Conservation (phyloP, 1,140 invertebrate species). For the Brachionus rotundiformis region DNA sequence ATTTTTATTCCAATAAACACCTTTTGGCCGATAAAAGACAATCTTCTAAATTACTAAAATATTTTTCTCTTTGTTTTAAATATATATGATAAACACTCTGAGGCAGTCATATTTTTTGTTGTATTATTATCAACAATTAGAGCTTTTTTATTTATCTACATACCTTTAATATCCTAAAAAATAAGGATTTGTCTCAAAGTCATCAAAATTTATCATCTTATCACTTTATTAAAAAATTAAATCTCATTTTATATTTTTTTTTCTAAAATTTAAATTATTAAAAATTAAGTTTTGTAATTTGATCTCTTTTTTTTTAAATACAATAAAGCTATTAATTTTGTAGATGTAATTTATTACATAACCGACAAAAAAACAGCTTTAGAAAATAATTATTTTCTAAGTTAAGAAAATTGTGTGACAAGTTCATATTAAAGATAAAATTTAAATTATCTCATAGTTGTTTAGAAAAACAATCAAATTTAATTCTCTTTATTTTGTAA, state of each 20-base stretch:
- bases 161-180: too few species aligned
- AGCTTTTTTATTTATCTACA: too few species aligned
- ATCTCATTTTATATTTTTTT: too few species aligned
- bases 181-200: too few species aligned
- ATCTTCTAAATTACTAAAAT: neutral
- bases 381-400: neutral
- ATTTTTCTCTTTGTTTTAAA: too few species aligned
- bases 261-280: too few species aligned
- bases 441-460: neutral
- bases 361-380: too few species aligned
- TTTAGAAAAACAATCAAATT: neutral
- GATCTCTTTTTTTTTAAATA: neutral
- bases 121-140: too few species aligned
- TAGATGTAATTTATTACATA: neutral
- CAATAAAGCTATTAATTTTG: neutral
- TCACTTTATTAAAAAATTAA: too few species aligned
- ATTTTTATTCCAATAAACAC: slow-evolving; percentile 1
- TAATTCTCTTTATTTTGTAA: neutral
- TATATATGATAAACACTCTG: neutral
- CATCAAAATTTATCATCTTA: too few species aligned
- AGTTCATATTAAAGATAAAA: neutral
- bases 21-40: neutral
- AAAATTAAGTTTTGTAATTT: too few species aligned
- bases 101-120: neutral
- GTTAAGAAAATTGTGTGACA: neutral